Conservation (phyloP, 2,113 vertebrate genomes). For the Eclectus roratus region DNA sequence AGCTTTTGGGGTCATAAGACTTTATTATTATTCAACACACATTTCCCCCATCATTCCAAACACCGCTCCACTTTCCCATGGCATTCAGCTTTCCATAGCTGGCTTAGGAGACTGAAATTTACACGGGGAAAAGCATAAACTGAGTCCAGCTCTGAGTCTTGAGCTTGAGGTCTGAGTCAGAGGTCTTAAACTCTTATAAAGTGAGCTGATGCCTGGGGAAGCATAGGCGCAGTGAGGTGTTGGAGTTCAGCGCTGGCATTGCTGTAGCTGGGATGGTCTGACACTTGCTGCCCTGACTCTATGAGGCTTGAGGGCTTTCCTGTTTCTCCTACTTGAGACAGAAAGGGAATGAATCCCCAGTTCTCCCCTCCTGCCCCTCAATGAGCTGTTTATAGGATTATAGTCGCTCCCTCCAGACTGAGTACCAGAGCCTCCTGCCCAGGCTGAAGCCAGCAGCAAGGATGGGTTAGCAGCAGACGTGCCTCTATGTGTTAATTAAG, state of each 20-base stretch:
- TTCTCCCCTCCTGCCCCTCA: background rate
- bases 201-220: background rate
- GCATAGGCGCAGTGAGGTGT: accelerated
- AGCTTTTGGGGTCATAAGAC: background rate
- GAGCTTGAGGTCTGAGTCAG: background rate
- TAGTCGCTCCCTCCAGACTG: accelerated
- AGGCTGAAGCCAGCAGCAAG: background rate
- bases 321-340: background rate
- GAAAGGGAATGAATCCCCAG: background rate
- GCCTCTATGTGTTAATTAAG: slow-evolving; percentile 54
- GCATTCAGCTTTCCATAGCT: background rate
- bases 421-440: background rate
- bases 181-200: background rate
- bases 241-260: background rate
- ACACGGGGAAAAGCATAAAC: background rate
- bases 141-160: background rate
- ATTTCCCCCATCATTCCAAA: background rate
- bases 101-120: background rate
- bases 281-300: background rate
- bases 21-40: background rate
- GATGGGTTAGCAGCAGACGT: background rate
- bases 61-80: background rate
- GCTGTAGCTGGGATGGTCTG: background rate
- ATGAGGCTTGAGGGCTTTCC: background rate
- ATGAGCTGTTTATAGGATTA: background rate